Evolutionary conservation across 2,797 vertebrate genomes (phyloP).

Genomic region (Phrynocephalus forsythii): DNA sequence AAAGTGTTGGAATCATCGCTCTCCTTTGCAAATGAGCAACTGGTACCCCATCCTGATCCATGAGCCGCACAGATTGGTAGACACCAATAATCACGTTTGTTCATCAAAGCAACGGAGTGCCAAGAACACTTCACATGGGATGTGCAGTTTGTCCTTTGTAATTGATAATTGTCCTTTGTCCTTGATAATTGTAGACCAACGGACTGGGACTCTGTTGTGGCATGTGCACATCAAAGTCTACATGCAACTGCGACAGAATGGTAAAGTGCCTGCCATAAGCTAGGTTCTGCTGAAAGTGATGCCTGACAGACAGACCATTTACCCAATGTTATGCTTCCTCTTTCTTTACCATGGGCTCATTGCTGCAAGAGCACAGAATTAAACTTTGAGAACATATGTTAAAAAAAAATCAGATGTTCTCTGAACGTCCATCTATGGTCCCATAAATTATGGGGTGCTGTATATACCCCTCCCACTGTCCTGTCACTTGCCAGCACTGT

Average conservation of each 20-base stretch:
- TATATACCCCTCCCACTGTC: neutral
- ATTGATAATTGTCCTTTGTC: too few species aligned
- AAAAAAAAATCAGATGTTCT: neutral
- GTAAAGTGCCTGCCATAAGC: neutral
- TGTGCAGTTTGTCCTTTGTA: neutral
- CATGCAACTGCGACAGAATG: conserved; percentile 40
- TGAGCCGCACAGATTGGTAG: neutral
- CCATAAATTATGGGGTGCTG: neutral
- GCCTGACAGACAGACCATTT: neutral
- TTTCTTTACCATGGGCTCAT: neutral
- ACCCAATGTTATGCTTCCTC: neutral
- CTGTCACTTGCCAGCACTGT: neutral
- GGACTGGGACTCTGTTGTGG: conserved; percentile 44
- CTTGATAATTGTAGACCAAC: neutral
- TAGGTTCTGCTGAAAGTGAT: neutral
- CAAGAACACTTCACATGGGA: neutral
- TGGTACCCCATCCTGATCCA: neutral
- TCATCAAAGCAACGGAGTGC: neutral
- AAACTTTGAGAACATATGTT: neutral
- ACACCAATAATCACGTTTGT: neutral
- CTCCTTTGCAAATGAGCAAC: conserved; percentile 13
- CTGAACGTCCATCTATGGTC: neutral
- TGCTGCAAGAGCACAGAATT: neutral
- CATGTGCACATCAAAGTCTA: conserved; percentile 68
- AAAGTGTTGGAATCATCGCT: neutral